These are phyloP conservation scores for Drosophila ironensis DNA, from an alignment of 1,140 invertebrate genomes.

Conservation along the genomic window DNA sequence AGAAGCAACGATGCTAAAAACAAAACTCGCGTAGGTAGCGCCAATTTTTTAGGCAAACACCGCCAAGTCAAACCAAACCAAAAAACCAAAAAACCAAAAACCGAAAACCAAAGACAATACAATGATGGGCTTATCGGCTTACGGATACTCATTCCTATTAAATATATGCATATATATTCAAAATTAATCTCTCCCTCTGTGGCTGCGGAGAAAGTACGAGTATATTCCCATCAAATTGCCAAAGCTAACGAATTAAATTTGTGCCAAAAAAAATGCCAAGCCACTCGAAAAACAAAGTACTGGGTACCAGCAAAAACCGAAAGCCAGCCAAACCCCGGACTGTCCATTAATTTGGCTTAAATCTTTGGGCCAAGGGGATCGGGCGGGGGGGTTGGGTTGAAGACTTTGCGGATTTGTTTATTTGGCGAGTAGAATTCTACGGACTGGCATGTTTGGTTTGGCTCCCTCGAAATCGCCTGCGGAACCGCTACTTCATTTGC, in stretches of 20 bases:
- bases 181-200: not conserved
- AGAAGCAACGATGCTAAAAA: constrained; percentile 63
- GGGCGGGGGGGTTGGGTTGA: no score
- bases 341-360: constrained; percentile 77
- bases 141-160: not conserved
- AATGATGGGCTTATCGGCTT: not conserved
- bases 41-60: constrained; percentile 72
- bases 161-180: not conserved
- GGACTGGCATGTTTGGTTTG: constrained; percentile 26
- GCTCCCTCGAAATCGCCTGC: constrained; percentile 12
- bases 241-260: no score
- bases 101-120: not conserved
- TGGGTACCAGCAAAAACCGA: not conserved
- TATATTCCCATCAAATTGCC: no score
- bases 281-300: not conserved
- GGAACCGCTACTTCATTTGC: constrained; percentile 69
- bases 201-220: not conserved
- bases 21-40: constrained; percentile 71
- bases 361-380: no score
- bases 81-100: no score
- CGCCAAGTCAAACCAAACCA: constrained; percentile 25
- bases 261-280: no score
- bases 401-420: constrained; percentile 5
- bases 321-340: constrained; percentile 3
- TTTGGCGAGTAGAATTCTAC: no score